Base-by-base conservation (phyloP, 2,888 invertebrate genomes). In the Harpalus rufipes region DNA sequence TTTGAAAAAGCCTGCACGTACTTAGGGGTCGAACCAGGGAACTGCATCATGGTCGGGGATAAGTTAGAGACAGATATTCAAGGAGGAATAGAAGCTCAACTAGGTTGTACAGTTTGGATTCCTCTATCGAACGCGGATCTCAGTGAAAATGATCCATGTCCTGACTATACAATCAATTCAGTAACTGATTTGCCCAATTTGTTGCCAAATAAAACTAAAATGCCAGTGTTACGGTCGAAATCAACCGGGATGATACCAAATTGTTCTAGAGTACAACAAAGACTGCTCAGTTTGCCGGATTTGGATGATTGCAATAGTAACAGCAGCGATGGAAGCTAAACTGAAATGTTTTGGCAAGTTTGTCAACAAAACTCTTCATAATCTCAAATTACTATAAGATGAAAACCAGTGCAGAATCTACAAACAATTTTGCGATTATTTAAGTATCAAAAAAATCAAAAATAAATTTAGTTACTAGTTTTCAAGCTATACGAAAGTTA, bases 1-100 rank as follows among this genome's bases (percentile, higher is more conserved):
- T 97, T 97, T 91, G 93, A 95, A 87, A 94, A 96, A 88, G 97
- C 96, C 41, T 97, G 96, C 91, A 94, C 94, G 89, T 93, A 93
- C 89, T 93, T 97, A 85, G 93, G 94, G 86, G 95, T 97, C 18
- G 93, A 94, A 89, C 95, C 97, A 0, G 91, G 93, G 83, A 93
- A 94, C 87, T 97, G 96, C 91, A 93, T 96, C 88, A 97, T 97
- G 96, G 95, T 97, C 89, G 97, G 97, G 72, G 97, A 97, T 90
- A 96, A 96, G 90, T 91, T 97, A 87, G 96, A 97, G 90, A 97
- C 97, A 56, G 97, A 97, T 91, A 96, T 97, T 88, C 93, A 95
- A 94, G 97, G 97, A 86, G 97, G 96, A 39, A 94, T 94, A 88
- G 92, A 95, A 90, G 96, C 96, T 44, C 94, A 95, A 87, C 90